Conservation (phyloP, 2,888 invertebrate species). For the Eudasyphora cyanicolor region DNA sequence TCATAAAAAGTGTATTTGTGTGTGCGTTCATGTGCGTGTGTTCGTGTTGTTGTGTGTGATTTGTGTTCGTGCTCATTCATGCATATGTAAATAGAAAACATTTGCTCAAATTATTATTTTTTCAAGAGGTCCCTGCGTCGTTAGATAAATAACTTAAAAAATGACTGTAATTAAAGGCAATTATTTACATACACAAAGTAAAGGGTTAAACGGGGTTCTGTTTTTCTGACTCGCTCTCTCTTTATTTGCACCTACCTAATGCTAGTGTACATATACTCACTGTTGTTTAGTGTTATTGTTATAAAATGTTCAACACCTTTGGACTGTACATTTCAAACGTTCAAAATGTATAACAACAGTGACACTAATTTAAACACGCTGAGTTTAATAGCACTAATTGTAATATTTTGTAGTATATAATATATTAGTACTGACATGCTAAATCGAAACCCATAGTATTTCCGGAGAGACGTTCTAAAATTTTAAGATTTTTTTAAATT, state of each 20-base stretch:
- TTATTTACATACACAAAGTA: neutral
- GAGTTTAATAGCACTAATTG: no score
- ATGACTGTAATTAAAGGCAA: conserved; percentile 6
- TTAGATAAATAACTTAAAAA: neutral
- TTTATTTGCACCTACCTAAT: no score
- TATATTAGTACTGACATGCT: no score
- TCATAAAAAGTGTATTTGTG: neutral
- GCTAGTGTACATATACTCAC: no score
- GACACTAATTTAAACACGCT: no score
- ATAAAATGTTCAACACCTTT: neutral
- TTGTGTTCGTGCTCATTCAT: neutral
- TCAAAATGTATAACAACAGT: no score
- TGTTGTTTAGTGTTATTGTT: neutral
- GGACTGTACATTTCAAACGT: no score
- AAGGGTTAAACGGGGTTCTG: no score
- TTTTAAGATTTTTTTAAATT: no score
- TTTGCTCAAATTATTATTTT: conserved; percentile 7
- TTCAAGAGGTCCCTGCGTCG: neutral
- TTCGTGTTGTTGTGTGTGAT: conserved; percentile 1
- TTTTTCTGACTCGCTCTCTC: neutral
- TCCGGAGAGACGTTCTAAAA: no score
- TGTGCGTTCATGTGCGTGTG: neutral
- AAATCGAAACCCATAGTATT: no score
- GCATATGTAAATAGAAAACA: neutral
- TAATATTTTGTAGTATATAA: no score